phyloP scores from a whole-genome alignment of 2,113 vertebrate genomes.

The Antigone vipio region DNA sequence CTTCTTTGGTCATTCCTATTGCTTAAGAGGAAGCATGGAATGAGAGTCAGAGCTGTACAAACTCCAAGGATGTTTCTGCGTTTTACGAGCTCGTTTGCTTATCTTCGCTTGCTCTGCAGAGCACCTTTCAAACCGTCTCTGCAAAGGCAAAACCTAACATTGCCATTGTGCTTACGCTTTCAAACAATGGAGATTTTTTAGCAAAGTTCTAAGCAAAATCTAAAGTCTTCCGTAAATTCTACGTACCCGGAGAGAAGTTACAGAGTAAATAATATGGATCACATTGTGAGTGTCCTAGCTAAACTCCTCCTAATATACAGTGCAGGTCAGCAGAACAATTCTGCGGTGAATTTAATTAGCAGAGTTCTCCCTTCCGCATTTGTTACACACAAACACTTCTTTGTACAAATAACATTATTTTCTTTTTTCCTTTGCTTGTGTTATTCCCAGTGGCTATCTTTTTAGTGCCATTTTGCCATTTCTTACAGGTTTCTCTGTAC shows the following conservation, averaged over 20 bases:
- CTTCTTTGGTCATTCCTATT: not conserved
- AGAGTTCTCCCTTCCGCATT: not conserved
- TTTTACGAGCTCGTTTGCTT: not conserved
- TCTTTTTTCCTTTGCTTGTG: not conserved
- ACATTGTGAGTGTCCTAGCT: not conserved
- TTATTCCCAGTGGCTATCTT: not conserved
- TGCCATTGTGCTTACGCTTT: accelerated
- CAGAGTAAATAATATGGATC: not conserved
- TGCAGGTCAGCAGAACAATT: not conserved
- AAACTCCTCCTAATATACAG: not conserved
- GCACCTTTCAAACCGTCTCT: not conserved
- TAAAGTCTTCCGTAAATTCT: not conserved
- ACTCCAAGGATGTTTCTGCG: not conserved
- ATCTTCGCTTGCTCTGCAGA: not conserved
- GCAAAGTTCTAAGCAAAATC: not conserved
- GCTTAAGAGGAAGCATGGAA: not conserved
- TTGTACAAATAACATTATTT: not conserved
- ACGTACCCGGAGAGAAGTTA: not conserved
- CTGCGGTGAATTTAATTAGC: not conserved
- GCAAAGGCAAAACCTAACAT: not conserved
- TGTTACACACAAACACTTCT: not conserved
- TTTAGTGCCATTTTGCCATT: not conserved
- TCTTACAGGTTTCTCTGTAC: not conserved
- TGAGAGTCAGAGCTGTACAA: not conserved
- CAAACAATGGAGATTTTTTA: not conserved